Evolutionary conservation across 2,888 invertebrate genomes (phyloP).

Genomic region (Caenorhabditis sp.): DNA sequence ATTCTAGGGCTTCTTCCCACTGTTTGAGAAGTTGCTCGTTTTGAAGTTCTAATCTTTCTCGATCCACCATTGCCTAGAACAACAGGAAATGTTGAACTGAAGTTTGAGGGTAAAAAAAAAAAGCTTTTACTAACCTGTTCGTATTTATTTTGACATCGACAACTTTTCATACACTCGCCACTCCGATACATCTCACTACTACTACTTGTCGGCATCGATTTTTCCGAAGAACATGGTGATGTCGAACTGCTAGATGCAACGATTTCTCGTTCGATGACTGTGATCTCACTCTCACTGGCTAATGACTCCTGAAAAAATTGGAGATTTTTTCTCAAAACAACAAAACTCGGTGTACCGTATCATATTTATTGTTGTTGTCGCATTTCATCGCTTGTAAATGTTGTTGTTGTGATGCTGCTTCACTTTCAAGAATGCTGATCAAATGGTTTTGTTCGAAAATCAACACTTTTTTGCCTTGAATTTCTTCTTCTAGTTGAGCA

Average conservation of each 20-base stretch:
- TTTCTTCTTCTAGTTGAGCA: constrained; percentile 51
- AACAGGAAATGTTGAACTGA: not conserved
- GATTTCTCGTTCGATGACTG: constrained; percentile 46
- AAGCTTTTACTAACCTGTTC: constrained; percentile 4
- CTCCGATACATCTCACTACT: constrained; percentile 4
- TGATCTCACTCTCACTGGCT: constrained; percentile 49
- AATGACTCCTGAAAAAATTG: constrained; percentile 36
- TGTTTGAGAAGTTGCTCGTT: constrained; percentile 54
- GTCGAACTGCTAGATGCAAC: constrained; percentile 46
- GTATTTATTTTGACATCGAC: constrained; percentile 24
- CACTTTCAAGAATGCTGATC: constrained; percentile 49
- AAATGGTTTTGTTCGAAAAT: constrained; percentile 51
- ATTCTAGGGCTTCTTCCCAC: constrained; percentile 56
- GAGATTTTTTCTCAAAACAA: not conserved
- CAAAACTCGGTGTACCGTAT: constrained; percentile 27
- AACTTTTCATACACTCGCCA: constrained; percentile 29
- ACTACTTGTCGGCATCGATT: constrained; percentile 2
- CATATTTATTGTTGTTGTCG: constrained; percentile 44
- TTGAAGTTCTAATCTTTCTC: constrained; percentile 52
- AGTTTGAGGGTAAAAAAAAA: not conserved
- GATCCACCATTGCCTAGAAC: constrained; percentile 43
- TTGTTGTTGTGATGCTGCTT: constrained; percentile 32
- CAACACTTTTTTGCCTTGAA: constrained; percentile 45
- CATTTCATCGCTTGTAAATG: constrained; percentile 37
- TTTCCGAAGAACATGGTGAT: constrained; percentile 44